Conservation (phyloP, 2,113 vertebrate genomes). For the Gallinago jamesoni region DNA sequence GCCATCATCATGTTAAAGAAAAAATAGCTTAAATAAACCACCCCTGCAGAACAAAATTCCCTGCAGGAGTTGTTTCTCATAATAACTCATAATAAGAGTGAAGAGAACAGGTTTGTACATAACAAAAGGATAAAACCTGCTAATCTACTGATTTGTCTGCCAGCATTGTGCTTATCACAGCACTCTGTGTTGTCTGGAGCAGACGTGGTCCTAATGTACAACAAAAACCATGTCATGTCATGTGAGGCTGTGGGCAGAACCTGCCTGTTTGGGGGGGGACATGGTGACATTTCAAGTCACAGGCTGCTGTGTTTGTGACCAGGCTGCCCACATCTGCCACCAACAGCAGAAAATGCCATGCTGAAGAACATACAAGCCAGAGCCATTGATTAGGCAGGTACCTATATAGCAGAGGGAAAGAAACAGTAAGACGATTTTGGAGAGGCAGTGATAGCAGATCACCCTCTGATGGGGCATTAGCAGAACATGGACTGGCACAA, state of each 20-base stretch:
- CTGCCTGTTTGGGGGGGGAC: not conserved
- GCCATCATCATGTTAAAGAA: not conserved
- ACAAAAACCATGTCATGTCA: fast-evolving
- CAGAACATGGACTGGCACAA: not conserved
- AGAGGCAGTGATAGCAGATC: not conserved
- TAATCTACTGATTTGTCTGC: not conserved
- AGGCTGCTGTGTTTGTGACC: not conserved
- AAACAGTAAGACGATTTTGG: not conserved
- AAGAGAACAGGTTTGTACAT: not conserved
- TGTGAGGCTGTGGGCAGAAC: not conserved
- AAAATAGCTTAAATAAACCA: not conserved
- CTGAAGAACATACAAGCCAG: not conserved
- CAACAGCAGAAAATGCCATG: not conserved
- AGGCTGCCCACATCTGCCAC: not conserved
- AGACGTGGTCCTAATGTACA: not conserved
- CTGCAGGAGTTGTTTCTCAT: not conserved
- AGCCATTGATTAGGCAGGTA: not conserved
- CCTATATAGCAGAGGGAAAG: not conserved
- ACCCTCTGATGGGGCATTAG: not conserved
- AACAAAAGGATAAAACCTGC: not conserved
- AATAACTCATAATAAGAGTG: not conserved
- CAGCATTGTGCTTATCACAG: not conserved
- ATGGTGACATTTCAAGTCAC: not conserved
- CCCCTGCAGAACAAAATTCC: not conserved
- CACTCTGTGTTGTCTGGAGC: not conserved